Percentiles rank a stretch among this genome's conserved stretches.
These are phyloP conservation scores for Aegotheles bennettii DNA, from an alignment of 2,113 vertebrate species.

Conservation along the genomic window DNA sequence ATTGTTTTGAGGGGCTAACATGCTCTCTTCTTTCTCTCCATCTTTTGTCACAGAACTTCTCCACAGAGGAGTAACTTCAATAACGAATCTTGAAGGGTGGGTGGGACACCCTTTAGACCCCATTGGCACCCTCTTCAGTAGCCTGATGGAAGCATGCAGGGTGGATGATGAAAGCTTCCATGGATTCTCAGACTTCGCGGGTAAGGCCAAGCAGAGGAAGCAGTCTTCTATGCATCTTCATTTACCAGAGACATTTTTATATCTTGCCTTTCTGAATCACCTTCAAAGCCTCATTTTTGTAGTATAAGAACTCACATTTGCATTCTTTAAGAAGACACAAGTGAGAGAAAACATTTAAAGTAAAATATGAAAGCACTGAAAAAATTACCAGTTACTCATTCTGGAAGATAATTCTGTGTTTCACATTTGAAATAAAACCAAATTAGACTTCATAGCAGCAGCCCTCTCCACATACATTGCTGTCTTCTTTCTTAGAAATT, in stretches of 20 bases:
- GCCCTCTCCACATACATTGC: not conserved
- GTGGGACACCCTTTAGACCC: slow-evolving; percentile 96
- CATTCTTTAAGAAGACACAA: not conserved
- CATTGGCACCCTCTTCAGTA: slow-evolving; percentile 91
- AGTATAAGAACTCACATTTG: not conserved
- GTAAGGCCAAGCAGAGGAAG: slow-evolving; percentile 62
- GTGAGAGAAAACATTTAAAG: not conserved
- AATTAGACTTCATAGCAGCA: not conserved
- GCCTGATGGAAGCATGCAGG: slow-evolving; percentile 87
- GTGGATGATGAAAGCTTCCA: slow-evolving; percentile 78
- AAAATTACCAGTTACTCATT: not conserved
- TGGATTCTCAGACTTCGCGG: slow-evolving; percentile 81
- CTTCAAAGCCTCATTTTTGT: not conserved
- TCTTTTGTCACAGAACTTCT: slow-evolving; percentile 78
- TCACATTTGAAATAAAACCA: not conserved
- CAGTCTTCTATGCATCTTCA: not conserved
- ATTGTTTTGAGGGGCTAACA: not conserved
- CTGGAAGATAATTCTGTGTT: not conserved
- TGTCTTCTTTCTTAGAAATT: not conserved
- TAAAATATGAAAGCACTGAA: not conserved
- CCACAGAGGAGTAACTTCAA: slow-evolving; percentile 86
- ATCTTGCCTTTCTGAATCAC: not conserved
- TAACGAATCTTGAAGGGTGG: slow-evolving; percentile 95
- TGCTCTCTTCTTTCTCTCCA: not conserved
- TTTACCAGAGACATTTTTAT: not conserved